Base-by-base conservation (phyloP, 2,113 vertebrate genomes). In the Aspiorhynchus laticeps region DNA sequence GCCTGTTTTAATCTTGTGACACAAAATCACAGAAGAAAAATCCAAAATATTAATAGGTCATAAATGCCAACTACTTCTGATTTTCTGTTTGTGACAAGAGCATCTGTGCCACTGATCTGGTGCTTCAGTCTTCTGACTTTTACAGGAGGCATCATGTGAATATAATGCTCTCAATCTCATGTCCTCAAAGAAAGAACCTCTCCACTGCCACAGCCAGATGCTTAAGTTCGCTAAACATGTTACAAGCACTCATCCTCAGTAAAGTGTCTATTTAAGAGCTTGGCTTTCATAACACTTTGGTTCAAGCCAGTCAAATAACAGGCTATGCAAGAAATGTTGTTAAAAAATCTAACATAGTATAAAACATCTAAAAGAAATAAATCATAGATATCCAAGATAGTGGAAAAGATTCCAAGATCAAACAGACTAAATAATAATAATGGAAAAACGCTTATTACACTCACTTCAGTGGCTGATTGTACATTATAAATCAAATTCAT, bases 151-250 rank as follows among this genome's bases (percentile, higher is more conserved):
- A 9, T 61, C 3, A 41, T 59, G 48, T 79, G 28, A 36, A 79
- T 12, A 36, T 56, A 56, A 38, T 24, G 26, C 48, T 78, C 76
- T 78, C 76, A 3, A 33, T 56, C 28, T 59, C 6, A 31, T 15
- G 26, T 28, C 31, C 59, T 51, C 21, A 56, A 61, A 86, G 19
- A 73, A 74, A 63, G 24, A 26, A 73, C 33, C n/a, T 65, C 46
- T 80, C 8, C 31, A 48, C 65, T 65, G 63, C 53, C 67, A 88
- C 75, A 87, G 84, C 41, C 85, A 84, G 65, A 74, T 85, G 81
- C 81, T 75, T 84, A 87, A 65, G 78, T 48, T 53, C 53, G 11
- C 69, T 88, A 88, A 86, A 87, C 85, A 76, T 76, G 85, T 84
- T 77, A 76, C 85, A 78, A 87, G 31, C 24, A 63, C 71, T 56